Conservation (phyloP, 2,113 vertebrate genomes). For the Ivindomyrus marchei region DNA sequence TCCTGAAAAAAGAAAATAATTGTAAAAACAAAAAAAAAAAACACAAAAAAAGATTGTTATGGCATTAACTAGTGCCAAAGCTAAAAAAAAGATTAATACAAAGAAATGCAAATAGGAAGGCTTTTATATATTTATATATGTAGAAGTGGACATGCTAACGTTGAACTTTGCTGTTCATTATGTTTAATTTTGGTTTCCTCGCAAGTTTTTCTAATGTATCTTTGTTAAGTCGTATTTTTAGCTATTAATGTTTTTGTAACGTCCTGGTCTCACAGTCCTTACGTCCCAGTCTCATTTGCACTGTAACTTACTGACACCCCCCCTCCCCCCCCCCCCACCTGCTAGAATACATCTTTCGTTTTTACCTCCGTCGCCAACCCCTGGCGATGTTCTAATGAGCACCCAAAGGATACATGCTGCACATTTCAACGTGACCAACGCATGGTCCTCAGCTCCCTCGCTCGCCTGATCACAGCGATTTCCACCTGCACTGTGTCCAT, state of each 20-base stretch:
- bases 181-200: constrained; percentile 39
- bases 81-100: constrained; percentile 33
- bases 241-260: constrained; percentile 23
- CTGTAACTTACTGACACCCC: constrained; percentile 35
- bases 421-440: not conserved
- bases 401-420: not conserved
- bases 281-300: constrained; percentile 47
- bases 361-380: not conserved
- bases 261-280: constrained; percentile 26
- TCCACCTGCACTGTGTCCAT: not conserved
- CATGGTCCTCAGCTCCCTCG: not conserved
- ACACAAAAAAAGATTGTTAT: constrained; percentile 25
- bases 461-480: not conserved
- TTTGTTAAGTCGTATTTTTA: constrained; percentile 42
- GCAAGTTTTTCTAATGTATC: constrained; percentile 41
- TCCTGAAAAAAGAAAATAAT: constrained; percentile 18
- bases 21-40: not conserved
- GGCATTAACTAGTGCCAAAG: constrained; percentile 54
- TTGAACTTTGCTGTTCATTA: constrained; percentile 47
- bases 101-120: constrained; percentile 50
- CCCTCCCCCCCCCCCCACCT: not conserved
- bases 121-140: constrained; percentile 62
- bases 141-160: constrained; percentile 52
- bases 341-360: not conserved
- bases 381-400: not conserved